These are phyloP conservation scores for Balaeniceps rex DNA, from an alignment of 2,113 vertebrate species.

Conservation along the genomic window DNA sequence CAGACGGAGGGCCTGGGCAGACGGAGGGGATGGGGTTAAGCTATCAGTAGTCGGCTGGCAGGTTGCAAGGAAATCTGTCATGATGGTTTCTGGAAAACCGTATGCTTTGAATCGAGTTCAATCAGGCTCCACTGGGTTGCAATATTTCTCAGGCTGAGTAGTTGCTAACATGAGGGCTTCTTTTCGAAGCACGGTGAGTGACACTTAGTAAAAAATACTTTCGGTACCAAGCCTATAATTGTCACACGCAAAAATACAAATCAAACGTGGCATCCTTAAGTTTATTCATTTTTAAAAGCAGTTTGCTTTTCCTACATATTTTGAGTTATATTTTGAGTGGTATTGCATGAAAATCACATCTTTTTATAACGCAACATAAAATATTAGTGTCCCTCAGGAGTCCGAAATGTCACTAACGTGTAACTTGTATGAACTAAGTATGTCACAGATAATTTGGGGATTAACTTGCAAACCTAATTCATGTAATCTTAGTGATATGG, in stretches of 20 bases:
- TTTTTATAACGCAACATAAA: not conserved
- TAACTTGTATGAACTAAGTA: not conserved
- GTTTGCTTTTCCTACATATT: not conserved
- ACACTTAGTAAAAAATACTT: not conserved
- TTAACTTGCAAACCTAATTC: not conserved
- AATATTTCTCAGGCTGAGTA: not conserved
- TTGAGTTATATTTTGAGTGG: not conserved
- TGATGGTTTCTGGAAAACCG: not conserved
- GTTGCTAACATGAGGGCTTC: slow-evolving; percentile 14
- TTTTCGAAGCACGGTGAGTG: not conserved
- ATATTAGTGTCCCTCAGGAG: not conserved
- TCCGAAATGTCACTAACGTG: not conserved
- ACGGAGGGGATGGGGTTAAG: slow-evolving; percentile 72
- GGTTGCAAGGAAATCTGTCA: slow-evolving; percentile 68
- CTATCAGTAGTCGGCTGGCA: slow-evolving; percentile 67
- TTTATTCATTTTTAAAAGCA: not conserved
- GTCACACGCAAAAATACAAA: not conserved
- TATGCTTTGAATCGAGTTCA: slow-evolving; percentile 2
- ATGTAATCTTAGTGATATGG: not conserved
- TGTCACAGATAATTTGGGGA: not conserved
- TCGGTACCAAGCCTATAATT: not conserved
- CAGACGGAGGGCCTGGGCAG: slow-evolving; percentile 47
- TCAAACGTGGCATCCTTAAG: not conserved
- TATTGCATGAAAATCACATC: not conserved
- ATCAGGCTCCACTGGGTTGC: not conserved